Evolutionary conservation across 2,797 vertebrate species (phyloP).

Genomic region (Pogonophryne albipinna): DNA sequence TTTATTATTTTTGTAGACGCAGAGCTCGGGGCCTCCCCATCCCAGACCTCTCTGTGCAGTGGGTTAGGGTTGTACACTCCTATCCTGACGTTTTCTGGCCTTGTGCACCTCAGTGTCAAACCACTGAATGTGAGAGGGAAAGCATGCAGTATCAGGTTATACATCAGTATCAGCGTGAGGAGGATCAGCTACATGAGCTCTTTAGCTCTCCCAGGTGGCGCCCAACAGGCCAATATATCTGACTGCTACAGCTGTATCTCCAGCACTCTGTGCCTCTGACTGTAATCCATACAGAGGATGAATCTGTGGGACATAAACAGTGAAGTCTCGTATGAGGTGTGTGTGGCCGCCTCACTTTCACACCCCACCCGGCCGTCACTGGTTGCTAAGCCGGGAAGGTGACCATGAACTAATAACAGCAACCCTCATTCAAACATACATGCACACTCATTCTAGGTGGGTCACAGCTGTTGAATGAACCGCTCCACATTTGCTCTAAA

Average conservation of each 20-base stretch:
- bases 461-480: constrained; percentile 81
- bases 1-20: constrained; percentile 73
- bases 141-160: constrained; percentile 60
- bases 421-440: constrained; percentile 61
- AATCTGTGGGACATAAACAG: constrained; percentile 49
- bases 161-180: constrained; percentile 39
- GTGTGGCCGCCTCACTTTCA: constrained; percentile 67
- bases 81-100: constrained; percentile 39
- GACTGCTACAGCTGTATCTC: constrained; percentile 19
- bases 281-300: constrained; percentile 49
- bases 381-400: constrained; percentile 66
- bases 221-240: constrained; percentile 21
- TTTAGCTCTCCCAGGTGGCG: constrained; percentile 48
- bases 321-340: constrained; percentile 51
- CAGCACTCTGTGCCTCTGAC: neutral
- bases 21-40: constrained; percentile 51
- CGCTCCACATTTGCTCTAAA: constrained; percentile 67
- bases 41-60: constrained; percentile 42
- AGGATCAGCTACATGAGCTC: constrained; percentile 55
- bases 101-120: constrained; percentile 39
- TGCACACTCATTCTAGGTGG: constrained; percentile 76
- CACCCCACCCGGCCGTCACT: constrained; percentile 45
- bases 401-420: constrained; percentile 81
- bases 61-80: constrained; percentile 29
- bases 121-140: constrained; percentile 29